Conservation (phyloP, 2,888 invertebrate genomes). For the Rutpela maculata region DNA sequence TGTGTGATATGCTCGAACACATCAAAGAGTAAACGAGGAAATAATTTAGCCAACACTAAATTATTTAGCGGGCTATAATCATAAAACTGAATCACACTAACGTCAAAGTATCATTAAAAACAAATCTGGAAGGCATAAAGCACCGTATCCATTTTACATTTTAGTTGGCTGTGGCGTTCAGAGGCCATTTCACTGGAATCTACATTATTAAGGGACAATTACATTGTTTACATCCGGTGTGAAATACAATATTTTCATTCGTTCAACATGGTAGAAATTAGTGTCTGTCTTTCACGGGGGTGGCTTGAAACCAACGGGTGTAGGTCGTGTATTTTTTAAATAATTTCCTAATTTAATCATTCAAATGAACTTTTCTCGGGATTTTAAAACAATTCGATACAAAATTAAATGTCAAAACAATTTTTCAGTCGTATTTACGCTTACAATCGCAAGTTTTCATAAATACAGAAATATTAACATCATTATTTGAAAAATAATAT, state of each 20-base stretch:
- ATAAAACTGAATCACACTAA: conserved; percentile 62
- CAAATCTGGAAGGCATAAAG: conserved; percentile 69
- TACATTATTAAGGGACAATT: conserved; percentile 31
- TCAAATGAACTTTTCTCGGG: too few relatives aligned
- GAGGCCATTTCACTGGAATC: conserved; percentile 31
- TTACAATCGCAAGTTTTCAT: too few relatives aligned
- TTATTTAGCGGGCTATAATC: conserved; percentile 64
- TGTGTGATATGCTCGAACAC: conserved; percentile 50
- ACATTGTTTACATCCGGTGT: conserved; percentile 43
- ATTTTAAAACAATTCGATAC: too few relatives aligned
- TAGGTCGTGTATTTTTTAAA: too few relatives aligned
- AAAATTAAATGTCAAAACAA: too few relatives aligned
- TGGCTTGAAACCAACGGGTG: too few relatives aligned
- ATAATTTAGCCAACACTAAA: conserved; percentile 64
- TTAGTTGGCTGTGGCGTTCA: conserved; percentile 36
- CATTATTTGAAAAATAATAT: too few relatives aligned
- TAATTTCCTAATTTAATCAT: too few relatives aligned
- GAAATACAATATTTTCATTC: conserved; percentile 43
- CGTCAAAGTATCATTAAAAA: conserved; percentile 68
- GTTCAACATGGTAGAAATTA: conserved; percentile 40
- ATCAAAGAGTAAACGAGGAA: conserved; percentile 64
- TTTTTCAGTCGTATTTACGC: too few relatives aligned
- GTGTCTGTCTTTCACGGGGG: conserved; percentile 30
- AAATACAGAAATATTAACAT: too few relatives aligned
- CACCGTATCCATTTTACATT: conserved; percentile 36